Conservation (phyloP, 2,888 invertebrate species). For the Schizaphis graminum region DNA sequence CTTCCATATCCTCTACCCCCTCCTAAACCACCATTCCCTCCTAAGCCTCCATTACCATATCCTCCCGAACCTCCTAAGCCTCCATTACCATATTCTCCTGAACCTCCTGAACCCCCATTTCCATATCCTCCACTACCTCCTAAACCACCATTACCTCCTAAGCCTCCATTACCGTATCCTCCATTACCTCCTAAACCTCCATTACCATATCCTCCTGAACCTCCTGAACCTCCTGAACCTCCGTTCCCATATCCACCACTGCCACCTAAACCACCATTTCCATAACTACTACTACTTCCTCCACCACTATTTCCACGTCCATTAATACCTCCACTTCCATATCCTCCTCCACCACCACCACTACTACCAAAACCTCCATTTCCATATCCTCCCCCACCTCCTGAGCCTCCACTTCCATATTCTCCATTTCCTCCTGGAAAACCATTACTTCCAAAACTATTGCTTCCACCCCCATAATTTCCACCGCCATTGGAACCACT, state of each 20-base stretch:
- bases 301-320: neutral
- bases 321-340: neutral
- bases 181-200: slow-evolving; percentile 18
- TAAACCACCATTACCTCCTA: slow-evolving; percentile 7
- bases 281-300: too few species aligned
- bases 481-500: neutral
- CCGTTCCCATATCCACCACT: neutral
- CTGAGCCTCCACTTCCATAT: slow-evolving; percentile 1
- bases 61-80: slow-evolving; percentile 20
- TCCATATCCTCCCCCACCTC: neutral
- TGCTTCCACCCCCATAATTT: neutral
- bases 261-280: neutral
- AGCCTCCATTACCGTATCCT: neutral
- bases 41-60: neutral
- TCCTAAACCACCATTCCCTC: neutral
- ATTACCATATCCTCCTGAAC: slow-evolving; percentile 16
- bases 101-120: neutral
- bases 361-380: neutral
- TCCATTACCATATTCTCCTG: slow-evolving; percentile 41
- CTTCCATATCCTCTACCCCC: neutral
- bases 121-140: slow-evolving; percentile 27
- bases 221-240: neutral
- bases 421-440: neutral
- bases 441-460: neutral
- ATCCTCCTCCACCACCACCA: neutral